These are phyloP conservation scores for Rousettus madagascariensis DNA, from an alignment of 2,797 vertebrate genomes.

Conservation along the genomic window DNA sequence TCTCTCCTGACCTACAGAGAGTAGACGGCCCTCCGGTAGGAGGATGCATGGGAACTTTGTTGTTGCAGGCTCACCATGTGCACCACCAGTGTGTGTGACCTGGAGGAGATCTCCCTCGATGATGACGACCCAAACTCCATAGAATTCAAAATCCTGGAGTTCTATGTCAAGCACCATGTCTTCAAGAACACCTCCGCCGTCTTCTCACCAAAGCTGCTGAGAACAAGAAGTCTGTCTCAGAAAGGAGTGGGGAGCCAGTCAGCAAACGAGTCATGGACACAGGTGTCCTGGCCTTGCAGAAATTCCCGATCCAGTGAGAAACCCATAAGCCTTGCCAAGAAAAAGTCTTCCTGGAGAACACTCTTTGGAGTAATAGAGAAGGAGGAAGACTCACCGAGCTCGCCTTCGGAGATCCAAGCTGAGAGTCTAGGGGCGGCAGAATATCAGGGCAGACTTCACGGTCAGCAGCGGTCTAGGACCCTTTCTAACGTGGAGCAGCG, in stretches of 20 bases:
- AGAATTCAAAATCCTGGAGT: constrained; percentile 88
- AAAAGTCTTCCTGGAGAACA: constrained; percentile 59
- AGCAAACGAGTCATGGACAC: background rate
- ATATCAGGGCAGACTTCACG: rapidly evolving
- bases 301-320: constrained; percentile 39
- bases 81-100: background rate
- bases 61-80: constrained; percentile 76
- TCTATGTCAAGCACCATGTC: constrained; percentile 82
- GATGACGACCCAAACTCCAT: constrained; percentile 73
- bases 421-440: rapidly evolving
- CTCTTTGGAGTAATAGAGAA: constrained; percentile 37
- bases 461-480: background rate
- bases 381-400: background rate
- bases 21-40: rapidly evolving
- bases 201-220: constrained; percentile 35
- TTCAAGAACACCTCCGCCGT: background rate
- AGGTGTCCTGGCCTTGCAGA: background rate
- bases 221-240: constrained; percentile 59
- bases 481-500: background rate
- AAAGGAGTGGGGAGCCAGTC: background rate
- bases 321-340: constrained; percentile 39
- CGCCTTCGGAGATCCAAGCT: rapidly evolving
- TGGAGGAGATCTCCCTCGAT: constrained; percentile 81
- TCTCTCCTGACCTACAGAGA: background rate
- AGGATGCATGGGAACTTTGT: background rate